A percentile compares a stretch with the other conserved stretches of the same genome.
These are phyloP conservation scores for Pelusios castaneus DNA, from an alignment of 2,113 vertebrate genomes.

Conservation along the genomic window DNA sequence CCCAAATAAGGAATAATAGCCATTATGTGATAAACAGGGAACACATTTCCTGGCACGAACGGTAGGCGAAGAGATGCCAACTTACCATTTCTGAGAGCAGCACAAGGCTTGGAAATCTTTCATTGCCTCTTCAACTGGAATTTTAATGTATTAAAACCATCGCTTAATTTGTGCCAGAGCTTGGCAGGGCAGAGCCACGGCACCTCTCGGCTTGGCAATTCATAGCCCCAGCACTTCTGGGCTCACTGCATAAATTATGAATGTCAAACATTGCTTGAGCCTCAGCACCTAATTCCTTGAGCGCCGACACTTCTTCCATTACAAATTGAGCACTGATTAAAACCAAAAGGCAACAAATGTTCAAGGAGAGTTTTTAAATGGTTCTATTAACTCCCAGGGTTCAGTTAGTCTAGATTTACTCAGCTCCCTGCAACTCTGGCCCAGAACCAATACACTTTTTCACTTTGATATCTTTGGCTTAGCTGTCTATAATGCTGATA, in stretches of 20 bases:
- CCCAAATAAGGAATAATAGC: conserved; percentile 20
- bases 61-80: background rate
- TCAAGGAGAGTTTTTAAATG: conserved; percentile 33
- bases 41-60: background rate
- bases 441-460: conserved; percentile 28
- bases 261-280: too few species aligned
- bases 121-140: conserved; percentile 21
- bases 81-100: conserved; percentile 2
- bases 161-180: too few species aligned
- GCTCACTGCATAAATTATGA: too few species aligned
- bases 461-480: background rate
- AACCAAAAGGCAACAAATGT: conserved; percentile 36
- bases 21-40: background rate
- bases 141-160: conserved; percentile 46
- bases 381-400: conserved; percentile 33
- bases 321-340: background rate
- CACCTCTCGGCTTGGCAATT: too few species aligned
- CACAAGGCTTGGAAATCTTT: background rate
- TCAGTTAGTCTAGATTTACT: background rate
- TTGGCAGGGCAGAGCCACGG: too few species aligned
- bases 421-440: conserved; percentile 2
- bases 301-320: too few species aligned
- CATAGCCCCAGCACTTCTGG: too few species aligned
- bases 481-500: background rate
- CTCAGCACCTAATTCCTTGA: too few species aligned